Evolutionary conservation across 2,888 invertebrate species (phyloP), one percentile per base, ranked within the genome.

Genomic region (Scrobipalpa costella): DNA sequence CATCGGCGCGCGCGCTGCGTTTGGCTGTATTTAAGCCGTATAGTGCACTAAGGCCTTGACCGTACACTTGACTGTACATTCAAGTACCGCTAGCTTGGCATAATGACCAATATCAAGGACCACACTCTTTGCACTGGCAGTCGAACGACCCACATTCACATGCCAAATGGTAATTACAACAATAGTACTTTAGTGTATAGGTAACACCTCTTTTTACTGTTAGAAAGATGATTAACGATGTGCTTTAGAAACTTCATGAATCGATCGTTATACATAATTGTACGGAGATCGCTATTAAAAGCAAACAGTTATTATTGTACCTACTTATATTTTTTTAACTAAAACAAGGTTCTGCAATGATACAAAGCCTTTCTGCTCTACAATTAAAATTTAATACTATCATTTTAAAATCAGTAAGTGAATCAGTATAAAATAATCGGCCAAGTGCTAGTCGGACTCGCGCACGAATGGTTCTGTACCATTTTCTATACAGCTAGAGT

Each of bases 31-130:
- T 69, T 68, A 68, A 71, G 68, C 71, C 65, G 70, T 67, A 72
- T 72, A 15, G 69, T 70, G 68, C 69, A 66, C 71, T 68, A 75
- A 74, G 73, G 79, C 82, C 83, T 82, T 84, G 84, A 83, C 83
- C 84, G 79, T 76, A 80, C 83, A 81, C 87, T 85, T 85, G 80
- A 74, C 72, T 80, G 74, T 55, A 34, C 55, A 34, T 34, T 33
- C n/a, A 27, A 15, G 55, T 88, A 87, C 90, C 86, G 89, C 83
- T 90, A 88, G 73, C 68, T 78, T 78, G 82, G 77, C 82, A 81
- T 80, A 78, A 81, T 81, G 78, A 81, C 81, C 83, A 81, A 80
- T 78, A 83, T 81, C 72, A 77, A 63, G 64, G 64, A 60, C 62
- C 11, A 44, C 38, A 61, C 40, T 27, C 13, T n/a, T 55, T 11